Percentiles rank a stretch among this genome's conserved stretches.
phyloP scores from a whole-genome alignment of 1,140 invertebrate species.

The Brevipalpus yothersi region DNA sequence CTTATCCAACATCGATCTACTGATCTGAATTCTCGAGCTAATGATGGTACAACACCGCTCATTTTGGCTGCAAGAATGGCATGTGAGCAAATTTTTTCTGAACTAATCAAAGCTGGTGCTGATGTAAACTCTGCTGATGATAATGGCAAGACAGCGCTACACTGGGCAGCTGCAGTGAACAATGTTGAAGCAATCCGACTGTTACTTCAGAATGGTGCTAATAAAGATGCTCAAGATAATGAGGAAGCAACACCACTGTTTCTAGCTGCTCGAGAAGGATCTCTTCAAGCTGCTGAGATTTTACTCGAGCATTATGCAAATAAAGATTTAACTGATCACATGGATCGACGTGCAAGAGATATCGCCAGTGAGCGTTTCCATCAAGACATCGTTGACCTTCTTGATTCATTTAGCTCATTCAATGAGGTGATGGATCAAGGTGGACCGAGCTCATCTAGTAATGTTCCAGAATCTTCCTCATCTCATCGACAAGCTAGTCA shows the following conservation, averaged over 20 bases:
- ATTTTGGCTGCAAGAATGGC: conserved; percentile 70
- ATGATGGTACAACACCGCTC: conserved; percentile 81
- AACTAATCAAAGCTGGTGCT: conserved; percentile 72
- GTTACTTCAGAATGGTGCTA: conserved; percentile 69
- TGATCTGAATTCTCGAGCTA: conserved; percentile 75
- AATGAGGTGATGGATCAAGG: too few species aligned
- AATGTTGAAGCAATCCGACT: conserved; percentile 80
- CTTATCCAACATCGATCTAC: conserved; percentile 68
- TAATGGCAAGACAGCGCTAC: conserved; percentile 70
- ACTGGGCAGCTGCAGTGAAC: conserved; percentile 90
- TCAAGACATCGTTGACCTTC: conserved; percentile 65
- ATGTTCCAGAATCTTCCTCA: background rate
- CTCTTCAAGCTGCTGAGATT: conserved; percentile 66
- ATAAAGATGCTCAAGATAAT: conserved; percentile 81
- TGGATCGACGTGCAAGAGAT: conserved; percentile 77
- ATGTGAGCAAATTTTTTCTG: conserved; percentile 75
- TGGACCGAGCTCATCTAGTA: background rate
- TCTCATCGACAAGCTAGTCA: conserved; percentile 1
- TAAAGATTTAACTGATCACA: conserved; percentile 87
- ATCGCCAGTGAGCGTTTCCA: conserved; percentile 72
- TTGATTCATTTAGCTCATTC: conserved; percentile 29
- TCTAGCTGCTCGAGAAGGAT: conserved; percentile 75
- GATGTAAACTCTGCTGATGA: conserved; percentile 89
- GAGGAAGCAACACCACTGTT: conserved; percentile 92
- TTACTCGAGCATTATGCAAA: conserved; percentile 76